Conservation (phyloP, 2,797 vertebrate genomes). For the Characodon lateralis region DNA sequence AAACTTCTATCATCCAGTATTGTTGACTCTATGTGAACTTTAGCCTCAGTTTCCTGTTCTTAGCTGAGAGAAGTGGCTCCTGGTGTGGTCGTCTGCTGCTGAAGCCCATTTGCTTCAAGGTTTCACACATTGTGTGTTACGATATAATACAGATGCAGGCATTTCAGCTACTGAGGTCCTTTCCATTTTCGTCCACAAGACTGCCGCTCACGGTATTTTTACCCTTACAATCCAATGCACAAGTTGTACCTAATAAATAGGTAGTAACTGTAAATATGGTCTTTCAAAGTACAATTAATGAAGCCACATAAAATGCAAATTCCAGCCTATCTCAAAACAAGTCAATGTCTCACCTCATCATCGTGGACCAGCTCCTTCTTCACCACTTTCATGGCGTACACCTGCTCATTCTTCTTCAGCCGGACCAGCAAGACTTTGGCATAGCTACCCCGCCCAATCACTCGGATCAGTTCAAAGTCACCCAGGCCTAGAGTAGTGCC, state of each 20-base stretch:
- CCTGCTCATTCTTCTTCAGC: constrained; percentile 94
- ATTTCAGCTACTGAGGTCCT: neutral
- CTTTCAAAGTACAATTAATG: neutral
- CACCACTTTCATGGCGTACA: constrained; percentile 98
- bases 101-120: neutral
- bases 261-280: neutral
- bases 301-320: neutral
- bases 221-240: neutral
- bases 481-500: constrained; percentile 89
- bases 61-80: too few relatives aligned
- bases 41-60: neutral
- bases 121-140: neutral
- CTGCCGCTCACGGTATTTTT: neutral
- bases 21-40: neutral
- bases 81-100: neutral
- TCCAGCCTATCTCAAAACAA: neutral
- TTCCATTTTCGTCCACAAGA: neutral
- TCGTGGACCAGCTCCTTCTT: constrained; percentile 99
- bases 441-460: constrained; percentile 96
- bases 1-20: neutral
- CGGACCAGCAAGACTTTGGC: constrained; percentile 97
- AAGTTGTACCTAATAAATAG: neutral
- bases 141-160: neutral
- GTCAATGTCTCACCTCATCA: constrained; percentile 86
- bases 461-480: constrained; percentile 95